Conservation (phyloP, 1,140 invertebrate species). For the Sesamia nonagrioides region DNA sequence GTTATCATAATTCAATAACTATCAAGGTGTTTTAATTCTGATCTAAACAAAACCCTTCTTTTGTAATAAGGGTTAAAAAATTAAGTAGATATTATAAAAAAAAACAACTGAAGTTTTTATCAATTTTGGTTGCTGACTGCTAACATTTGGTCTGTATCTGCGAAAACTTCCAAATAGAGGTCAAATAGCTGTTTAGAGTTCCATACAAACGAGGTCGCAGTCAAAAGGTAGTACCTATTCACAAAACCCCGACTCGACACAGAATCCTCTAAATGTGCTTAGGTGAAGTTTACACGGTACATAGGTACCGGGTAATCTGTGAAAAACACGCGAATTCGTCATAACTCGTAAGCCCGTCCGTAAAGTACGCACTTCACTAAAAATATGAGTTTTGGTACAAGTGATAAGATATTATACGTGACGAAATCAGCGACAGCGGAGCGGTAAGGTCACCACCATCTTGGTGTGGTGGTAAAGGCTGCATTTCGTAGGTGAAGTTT, state of each 20-base stretch:
- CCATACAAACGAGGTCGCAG: neutral
- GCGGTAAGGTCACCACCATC: too few species aligned
- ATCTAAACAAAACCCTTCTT: too few species aligned
- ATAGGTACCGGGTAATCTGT: slow-evolving; percentile 47
- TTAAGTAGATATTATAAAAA: neutral
- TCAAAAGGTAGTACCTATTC: neutral
- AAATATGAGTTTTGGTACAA: slow-evolving; percentile 56
- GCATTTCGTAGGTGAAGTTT: too few species aligned
- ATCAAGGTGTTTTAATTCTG: too few species aligned
- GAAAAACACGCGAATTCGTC: slow-evolving; percentile 55
- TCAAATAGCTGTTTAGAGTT: neutral
- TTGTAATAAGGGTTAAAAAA: too few species aligned
- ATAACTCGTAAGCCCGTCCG: slow-evolving; percentile 55
- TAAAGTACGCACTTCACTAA: slow-evolving; percentile 73
- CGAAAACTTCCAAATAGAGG: neutral
- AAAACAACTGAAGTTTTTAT: neutral
- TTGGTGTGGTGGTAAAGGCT: too few species aligned
- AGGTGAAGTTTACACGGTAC: slow-evolving; percentile 49
- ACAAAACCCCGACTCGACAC: slow-evolving; percentile 34
- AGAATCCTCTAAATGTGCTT: slow-evolving; percentile 49
- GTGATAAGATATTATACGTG: slow-evolving; percentile 49
- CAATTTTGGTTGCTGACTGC: too few species aligned
- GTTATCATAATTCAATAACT: too few species aligned
- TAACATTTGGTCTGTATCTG: too few species aligned
- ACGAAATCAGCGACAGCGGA: too few species aligned